These are phyloP conservation scores for Belgica antarctica DNA, from an alignment of 2,888 invertebrate genomes.

Conservation along the genomic window DNA sequence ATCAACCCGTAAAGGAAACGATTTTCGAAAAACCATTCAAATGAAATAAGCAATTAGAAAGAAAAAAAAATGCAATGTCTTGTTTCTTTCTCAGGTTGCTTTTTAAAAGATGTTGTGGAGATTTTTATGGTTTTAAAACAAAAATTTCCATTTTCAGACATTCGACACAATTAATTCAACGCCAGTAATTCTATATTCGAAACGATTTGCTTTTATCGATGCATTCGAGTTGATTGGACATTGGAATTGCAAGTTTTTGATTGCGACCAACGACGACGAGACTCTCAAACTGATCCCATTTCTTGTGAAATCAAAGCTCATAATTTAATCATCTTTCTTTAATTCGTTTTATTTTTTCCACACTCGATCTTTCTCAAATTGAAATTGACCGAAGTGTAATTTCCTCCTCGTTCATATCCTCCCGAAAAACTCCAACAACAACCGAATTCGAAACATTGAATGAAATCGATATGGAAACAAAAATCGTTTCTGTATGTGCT, in stretches of 20 bases:
- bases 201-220: no score
- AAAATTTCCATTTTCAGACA: no score
- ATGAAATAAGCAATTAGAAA: no score
- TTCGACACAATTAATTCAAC: neutral
- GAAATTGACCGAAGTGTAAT: slow-evolving; percentile 7
- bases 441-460: slow-evolving; percentile 15
- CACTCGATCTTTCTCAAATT: neutral
- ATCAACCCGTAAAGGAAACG: no score
- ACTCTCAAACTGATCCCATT: no score
- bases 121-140: no score
- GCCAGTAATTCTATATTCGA: no score
- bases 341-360: neutral
- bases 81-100: neutral
- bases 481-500: neutral
- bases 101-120: no score
- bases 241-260: no score
- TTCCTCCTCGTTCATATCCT: neutral
- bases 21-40: no score
- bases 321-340: slow-evolving; percentile 2
- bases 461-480: slow-evolving; percentile 27
- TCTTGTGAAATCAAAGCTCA: neutral
- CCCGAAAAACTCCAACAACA: neutral
- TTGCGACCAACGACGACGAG: no score
- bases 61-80: neutral
- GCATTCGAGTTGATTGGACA: no score